Evolutionary conservation across 2,888 invertebrate genomes (phyloP).

Genomic region (Caenorhabditis doughertyi): DNA sequence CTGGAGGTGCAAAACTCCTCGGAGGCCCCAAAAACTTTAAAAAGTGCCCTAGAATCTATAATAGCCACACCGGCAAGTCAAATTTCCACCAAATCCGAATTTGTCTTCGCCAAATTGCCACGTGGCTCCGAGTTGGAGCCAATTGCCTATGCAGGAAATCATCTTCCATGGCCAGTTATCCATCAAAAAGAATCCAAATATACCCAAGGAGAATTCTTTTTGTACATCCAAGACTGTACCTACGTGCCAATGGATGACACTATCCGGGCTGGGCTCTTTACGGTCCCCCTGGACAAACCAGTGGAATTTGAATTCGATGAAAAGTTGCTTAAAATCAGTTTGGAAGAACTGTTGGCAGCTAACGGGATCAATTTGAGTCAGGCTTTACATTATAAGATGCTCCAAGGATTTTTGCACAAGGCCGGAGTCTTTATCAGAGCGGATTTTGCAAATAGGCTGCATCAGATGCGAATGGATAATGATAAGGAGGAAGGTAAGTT

Average conservation of each 20-base stretch:
- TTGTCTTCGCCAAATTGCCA: too few species aligned
- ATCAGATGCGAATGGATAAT: background rate
- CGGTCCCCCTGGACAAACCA: slow-evolving; percentile 14
- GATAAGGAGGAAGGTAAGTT: background rate
- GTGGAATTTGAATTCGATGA: slow-evolving; percentile 18
- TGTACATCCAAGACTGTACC: background rate
- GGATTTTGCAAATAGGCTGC: slow-evolving; percentile 25
- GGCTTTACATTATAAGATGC: slow-evolving; percentile 29
- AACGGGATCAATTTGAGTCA: slow-evolving; percentile 32
- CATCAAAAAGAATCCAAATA: slow-evolving; percentile 16
- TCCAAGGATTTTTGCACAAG: slow-evolving; percentile 37
- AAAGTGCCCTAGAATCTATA: too few species aligned
- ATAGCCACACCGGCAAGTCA: too few species aligned
- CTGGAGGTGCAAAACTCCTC: too few species aligned
- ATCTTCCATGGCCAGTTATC: slow-evolving; percentile 37
- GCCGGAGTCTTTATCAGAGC: slow-evolving; percentile 21
- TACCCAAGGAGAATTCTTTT: slow-evolving; percentile 1
- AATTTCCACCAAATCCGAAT: too few species aligned
- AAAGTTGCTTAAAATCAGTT: background rate
- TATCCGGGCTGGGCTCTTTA: slow-evolving; percentile 19
- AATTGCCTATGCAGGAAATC: slow-evolving; percentile 33
- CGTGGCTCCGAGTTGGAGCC: background rate
- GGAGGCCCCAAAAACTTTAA: too few species aligned
- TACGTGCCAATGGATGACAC: slow-evolving; percentile 27
- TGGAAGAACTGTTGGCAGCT: slow-evolving; percentile 15